Evolutionary conservation across 2,113 vertebrate genomes (phyloP).

Genomic region (Sebastes schlegelii): DNA sequence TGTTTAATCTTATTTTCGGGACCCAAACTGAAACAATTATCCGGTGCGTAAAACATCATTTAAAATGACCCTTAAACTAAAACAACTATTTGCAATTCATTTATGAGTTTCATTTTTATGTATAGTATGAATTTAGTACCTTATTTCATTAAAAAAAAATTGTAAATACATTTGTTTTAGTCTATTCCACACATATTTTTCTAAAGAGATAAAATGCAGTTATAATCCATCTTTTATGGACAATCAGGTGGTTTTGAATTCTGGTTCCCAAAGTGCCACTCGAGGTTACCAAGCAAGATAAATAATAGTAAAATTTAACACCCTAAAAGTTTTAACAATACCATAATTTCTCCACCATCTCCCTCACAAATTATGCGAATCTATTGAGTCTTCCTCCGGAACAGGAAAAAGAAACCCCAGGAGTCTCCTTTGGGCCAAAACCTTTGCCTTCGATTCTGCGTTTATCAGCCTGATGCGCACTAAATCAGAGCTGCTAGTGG

Average conservation of each 20-base stretch:
- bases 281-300: background rate
- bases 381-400: background rate
- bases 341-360: background rate
- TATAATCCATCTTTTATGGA: background rate
- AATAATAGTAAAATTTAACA: background rate
- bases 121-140: background rate
- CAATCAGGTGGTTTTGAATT: conserved; percentile 6
- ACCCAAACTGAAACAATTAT: background rate
- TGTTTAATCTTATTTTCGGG: background rate
- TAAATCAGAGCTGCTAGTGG: conserved; percentile 63
- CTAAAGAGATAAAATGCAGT: background rate
- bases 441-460: conserved; percentile 22
- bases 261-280: background rate
- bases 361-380: background rate
- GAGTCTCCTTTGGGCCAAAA: background rate
- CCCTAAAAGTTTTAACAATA: background rate
- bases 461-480: conserved; percentile 54
- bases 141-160: background rate
- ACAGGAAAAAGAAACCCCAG: conserved; percentile 10
- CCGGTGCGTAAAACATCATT: background rate
- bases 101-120: background rate
- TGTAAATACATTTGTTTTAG: background rate
- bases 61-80: background rate
- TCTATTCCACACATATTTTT: background rate
- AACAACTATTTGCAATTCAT: background rate